Evolutionary conservation across 37 sponge, comb jelly and placozoan genomes (phyloP), one percentile per base, ranked within the genome.

Genomic region (Chondrosia reniformis): DNA sequence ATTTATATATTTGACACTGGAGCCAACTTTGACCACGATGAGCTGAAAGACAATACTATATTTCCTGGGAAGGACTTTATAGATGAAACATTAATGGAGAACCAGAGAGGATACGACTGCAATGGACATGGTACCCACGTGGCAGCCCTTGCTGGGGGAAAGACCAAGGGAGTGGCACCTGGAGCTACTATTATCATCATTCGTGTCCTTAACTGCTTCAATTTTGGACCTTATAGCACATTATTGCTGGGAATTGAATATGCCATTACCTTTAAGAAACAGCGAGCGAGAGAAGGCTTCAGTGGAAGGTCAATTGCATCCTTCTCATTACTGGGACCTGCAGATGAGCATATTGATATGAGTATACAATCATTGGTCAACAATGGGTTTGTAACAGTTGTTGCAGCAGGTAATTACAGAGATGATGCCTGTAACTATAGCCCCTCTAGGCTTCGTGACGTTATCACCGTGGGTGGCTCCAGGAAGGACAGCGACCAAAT

Each of bases 111-210:
- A 0, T 1, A 28, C 0, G 92, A 90, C 34, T 90, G 91, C 42
- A 39, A 83, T 54, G 91, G 91, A 19, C 91, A 90, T 45, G 91
- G 91, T 0, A 85, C 86, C 2, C 91, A 90, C 61, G 84, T 87
- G 3, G 85, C 85, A 25, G 84, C 85, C 54, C 33, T 86, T 15
- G 81, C 82, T 45, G 92, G 43, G 9, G 92, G 92, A 0, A 62
- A 45, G 59, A 87, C 44, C 6, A 78, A 64, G 31, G 92, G 92
- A 9, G 65, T 64, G 2, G 88, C 92, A 15, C 84, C 84, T 32
- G 61, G 39, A n/a, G 92, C 79, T 1, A 40, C 24, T 8, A 28
- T 91, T 0, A 84, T 80, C 49, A 79, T 80, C 45, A 72, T 87
- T 15, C 77, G 92, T 19, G 85, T 87, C n/a, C 54, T 91, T 52